These are phyloP conservation scores for Ptychoptera contaminata DNA, from an alignment of 2,888 invertebrate genomes.

Conservation along the genomic window DNA sequence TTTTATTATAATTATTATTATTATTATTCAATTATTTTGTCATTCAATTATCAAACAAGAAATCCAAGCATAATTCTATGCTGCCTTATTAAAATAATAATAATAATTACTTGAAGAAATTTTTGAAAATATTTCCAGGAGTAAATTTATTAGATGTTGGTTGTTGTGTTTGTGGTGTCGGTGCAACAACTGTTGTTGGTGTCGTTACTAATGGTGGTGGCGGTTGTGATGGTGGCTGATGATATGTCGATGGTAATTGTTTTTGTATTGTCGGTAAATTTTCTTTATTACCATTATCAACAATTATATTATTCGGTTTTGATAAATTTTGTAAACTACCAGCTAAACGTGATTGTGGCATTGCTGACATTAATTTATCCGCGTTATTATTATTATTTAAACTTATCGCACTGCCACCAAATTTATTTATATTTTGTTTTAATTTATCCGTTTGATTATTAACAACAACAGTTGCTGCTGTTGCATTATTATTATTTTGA, in stretches of 20 bases:
- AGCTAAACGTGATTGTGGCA: background rate
- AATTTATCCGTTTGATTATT: too few species aligned
- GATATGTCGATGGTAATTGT: slow-evolving; percentile 17
- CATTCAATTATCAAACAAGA: too few species aligned
- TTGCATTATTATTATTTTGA: slow-evolving; percentile 15
- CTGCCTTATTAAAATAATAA: slow-evolving; percentile 7
- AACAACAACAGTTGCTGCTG: slow-evolving; percentile 4
- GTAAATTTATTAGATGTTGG: slow-evolving; percentile 45
- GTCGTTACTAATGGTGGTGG: slow-evolving; percentile 15
- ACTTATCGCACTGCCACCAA: slow-evolving; percentile 9
- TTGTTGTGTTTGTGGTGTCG: slow-evolving; percentile 25
- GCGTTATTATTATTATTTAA: slow-evolving; percentile 5
- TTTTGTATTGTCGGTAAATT: slow-evolving; percentile 14
- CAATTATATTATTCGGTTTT: background rate
- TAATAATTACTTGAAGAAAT: slow-evolving; percentile 82
- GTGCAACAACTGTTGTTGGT: slow-evolving; percentile 21
- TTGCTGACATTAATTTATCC: background rate
- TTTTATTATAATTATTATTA: background rate
- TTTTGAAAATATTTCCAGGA: slow-evolving; percentile 83
- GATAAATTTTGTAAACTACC: background rate
- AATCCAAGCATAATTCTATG: too few species aligned
- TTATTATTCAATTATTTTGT: too few species aligned
- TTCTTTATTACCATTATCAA: background rate
- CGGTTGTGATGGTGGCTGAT: slow-evolving; percentile 20
- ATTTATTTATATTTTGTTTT: background rate